Percentiles rank a stretch among this genome's conserved stretches.
These are phyloP conservation scores for Hemaris fuciformis DNA, from an alignment of 2,888 invertebrate species.

Conservation along the genomic window DNA sequence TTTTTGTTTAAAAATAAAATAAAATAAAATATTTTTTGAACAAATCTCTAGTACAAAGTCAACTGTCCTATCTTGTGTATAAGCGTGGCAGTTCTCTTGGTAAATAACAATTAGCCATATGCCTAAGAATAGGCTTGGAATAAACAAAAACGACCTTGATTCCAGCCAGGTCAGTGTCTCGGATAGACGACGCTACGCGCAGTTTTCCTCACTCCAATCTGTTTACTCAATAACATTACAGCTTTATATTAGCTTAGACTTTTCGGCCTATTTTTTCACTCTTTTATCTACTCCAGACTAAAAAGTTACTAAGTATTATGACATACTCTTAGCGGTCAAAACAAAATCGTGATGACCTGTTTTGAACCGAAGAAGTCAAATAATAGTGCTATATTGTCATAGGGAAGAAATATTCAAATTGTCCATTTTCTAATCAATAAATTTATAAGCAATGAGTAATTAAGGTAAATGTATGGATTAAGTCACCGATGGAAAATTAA, in stretches of 20 bases:
- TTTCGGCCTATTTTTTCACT: background rate
- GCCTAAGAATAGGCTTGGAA: background rate
- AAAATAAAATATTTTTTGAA: too few relatives aligned
- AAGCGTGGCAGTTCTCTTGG: background rate
- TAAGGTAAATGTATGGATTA: background rate
- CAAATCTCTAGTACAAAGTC: too few relatives aligned
- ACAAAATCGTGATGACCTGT: too few relatives aligned
- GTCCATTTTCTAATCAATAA: background rate
- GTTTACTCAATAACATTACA: background rate
- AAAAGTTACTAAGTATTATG: too few relatives aligned
- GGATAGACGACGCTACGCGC: background rate
- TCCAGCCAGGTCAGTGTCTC: background rate
- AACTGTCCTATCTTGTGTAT: background rate
- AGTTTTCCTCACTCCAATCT: background rate
- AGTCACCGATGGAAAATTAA: background rate
- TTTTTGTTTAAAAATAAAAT: too few relatives aligned
- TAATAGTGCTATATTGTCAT: too few relatives aligned
- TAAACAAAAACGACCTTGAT: conserved; percentile 2
- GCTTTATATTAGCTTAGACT: background rate
- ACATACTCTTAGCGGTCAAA: too few relatives aligned
- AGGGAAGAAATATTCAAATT: background rate
- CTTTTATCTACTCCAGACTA: too few relatives aligned
- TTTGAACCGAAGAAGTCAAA: too few relatives aligned
- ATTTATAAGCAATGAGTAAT: background rate
- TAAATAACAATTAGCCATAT: background rate